Percentiles rank a stretch among this genome's conserved stretches.
Conservation (phyloP, 2,113 vertebrate species). For the Vulpes ferrilata region DNA sequence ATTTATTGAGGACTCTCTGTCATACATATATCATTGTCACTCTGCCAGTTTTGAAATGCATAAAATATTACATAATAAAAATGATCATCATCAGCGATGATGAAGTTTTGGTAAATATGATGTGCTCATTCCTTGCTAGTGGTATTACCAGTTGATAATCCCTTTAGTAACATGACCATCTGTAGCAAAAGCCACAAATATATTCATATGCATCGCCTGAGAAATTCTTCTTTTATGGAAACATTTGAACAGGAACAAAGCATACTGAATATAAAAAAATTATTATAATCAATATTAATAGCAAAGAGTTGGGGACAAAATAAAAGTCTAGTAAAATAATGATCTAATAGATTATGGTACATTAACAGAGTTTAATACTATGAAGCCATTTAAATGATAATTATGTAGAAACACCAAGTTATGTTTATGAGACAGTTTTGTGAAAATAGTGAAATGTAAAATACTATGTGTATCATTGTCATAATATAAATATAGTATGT, state of each 20-base stretch:
- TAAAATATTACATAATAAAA: conserved; percentile 16
- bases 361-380: conserved; percentile 23
- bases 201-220: neutral
- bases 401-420: neutral
- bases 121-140: neutral
- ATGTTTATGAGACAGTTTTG: neutral
- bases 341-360: conserved; percentile 15
- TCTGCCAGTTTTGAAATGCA: neutral
- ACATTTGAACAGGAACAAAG: conserved; percentile 8
- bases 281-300: neutral
- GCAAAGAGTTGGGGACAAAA: conserved; percentile 24
- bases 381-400: neutral
- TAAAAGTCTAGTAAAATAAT: conserved; percentile 9
- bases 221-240: neutral
- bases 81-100: neutral
- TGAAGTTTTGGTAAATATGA: neutral
- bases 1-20: neutral
- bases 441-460: conserved; percentile 52
- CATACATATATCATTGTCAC: neutral
- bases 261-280: neutral
- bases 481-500: neutral
- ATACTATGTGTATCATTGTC: neutral
- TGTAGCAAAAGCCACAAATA: neutral
- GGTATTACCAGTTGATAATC: neutral
- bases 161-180: neutral